These are phyloP conservation scores for Sebastes schlegelii DNA, from an alignment of 2,113 vertebrate species.

Conservation along the genomic window DNA sequence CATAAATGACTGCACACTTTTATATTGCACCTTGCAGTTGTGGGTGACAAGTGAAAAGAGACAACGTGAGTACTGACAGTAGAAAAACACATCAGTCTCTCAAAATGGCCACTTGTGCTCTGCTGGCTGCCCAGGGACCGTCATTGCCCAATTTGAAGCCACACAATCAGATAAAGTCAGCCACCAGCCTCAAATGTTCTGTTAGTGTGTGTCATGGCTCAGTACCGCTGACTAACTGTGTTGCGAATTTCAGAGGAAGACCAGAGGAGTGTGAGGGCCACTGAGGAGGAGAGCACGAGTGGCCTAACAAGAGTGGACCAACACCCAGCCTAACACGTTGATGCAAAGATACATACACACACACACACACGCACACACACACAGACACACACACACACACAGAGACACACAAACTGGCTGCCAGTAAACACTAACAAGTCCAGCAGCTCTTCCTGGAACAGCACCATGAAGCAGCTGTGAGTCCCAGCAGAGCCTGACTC, in stretches of 20 bases:
- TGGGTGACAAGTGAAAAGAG: neutral
- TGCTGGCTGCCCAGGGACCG: neutral
- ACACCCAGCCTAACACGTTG: slow-evolving; percentile 56
- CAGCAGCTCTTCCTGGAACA: slow-evolving; percentile 82
- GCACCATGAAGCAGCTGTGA: slow-evolving; percentile 79
- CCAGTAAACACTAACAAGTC: slow-evolving; percentile 83
- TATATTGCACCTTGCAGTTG: too few species aligned
- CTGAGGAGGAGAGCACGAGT: slow-evolving; percentile 35
- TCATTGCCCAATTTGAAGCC: slow-evolving; percentile 13
- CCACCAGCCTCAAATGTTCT: neutral
- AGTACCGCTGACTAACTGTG: slow-evolving; percentile 2
- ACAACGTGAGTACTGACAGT: too few species aligned
- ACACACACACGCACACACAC: slow-evolving; percentile 51
- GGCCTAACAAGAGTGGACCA: slow-evolving; percentile 54
- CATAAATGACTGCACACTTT: neutral
- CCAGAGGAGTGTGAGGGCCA: slow-evolving; percentile 38
- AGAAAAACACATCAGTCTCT: neutral
- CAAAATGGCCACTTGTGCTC: slow-evolving; percentile 9
- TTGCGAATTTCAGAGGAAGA: slow-evolving; percentile 36
- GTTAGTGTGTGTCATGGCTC: slow-evolving; percentile 24
- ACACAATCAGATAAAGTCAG: slow-evolving; percentile 5
- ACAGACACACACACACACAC: slow-evolving; percentile 59
- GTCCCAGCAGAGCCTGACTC: slow-evolving; percentile 80
- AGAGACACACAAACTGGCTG: slow-evolving; percentile 66
- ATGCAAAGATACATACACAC: slow-evolving; percentile 50